Evolutionary conservation across 2,113 vertebrate species (phyloP).

Genomic region (Odocoileus virginianus): DNA sequence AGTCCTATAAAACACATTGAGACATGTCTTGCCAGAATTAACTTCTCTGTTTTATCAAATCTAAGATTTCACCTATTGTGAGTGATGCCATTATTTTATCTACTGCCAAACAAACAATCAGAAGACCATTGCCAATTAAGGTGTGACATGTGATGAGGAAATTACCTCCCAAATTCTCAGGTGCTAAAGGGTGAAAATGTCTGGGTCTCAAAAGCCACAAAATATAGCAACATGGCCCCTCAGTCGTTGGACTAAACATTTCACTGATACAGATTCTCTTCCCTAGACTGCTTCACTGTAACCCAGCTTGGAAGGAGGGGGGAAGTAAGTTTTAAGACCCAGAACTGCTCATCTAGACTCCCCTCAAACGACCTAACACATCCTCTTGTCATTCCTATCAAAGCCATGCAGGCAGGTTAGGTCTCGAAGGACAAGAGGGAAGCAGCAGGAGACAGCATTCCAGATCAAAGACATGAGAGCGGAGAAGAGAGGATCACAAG

Average conservation of each 20-base stretch:
- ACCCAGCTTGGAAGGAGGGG: not conserved
- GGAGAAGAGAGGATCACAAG: not conserved
- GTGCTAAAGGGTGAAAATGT: not conserved
- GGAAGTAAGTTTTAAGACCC: not conserved
- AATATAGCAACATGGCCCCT: not conserved
- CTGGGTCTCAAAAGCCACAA: not conserved
- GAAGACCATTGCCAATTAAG: not conserved
- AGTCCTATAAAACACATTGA: not conserved
- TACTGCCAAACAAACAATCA: not conserved
- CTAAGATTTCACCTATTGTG: not conserved
- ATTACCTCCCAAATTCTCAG: not conserved
- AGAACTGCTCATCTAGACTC: not conserved
- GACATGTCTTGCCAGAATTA: constrained; percentile 2
- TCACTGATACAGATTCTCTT: not conserved
- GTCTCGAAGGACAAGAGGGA: not conserved
- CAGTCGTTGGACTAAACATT: not conserved
- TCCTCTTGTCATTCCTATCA: not conserved
- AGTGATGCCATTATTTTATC: not conserved
- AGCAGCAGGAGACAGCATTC: not conserved
- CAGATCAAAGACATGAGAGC: constrained; percentile 22
- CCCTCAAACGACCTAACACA: not conserved
- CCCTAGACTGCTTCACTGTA: not conserved
- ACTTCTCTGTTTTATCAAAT: not conserved
- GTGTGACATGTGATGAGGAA: not conserved
- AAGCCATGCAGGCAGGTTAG: not conserved